Percentiles rank a stretch among this genome's conserved stretches.
These are phyloP conservation scores for Psilopsiagon aurifrons DNA, from an alignment of 2,113 vertebrate species.

Conservation along the genomic window DNA sequence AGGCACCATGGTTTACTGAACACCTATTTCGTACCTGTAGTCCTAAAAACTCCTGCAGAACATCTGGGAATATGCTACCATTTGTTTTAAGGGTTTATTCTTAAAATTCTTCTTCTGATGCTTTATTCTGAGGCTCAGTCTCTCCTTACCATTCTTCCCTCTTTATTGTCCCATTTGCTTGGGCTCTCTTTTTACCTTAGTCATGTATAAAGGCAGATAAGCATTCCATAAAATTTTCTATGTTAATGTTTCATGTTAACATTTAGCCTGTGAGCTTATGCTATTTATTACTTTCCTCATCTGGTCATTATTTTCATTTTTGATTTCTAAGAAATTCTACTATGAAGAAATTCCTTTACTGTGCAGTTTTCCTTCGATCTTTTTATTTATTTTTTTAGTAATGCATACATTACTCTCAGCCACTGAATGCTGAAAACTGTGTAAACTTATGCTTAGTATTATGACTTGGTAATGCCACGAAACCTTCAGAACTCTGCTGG, in stretches of 20 bases:
- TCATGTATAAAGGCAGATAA: neutral
- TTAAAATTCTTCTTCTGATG: neutral
- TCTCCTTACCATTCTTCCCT: neutral
- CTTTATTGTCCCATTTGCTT: neutral
- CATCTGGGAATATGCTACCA: neutral
- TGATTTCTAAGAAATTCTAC: neutral
- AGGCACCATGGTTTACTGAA: neutral
- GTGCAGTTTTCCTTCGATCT: neutral
- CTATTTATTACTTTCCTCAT: neutral
- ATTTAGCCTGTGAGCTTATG: neutral
- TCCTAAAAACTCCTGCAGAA: neutral
- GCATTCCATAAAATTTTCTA: neutral
- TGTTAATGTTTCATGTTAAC: neutral
- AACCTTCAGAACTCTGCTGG: neutral
- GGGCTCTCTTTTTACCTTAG: neutral
- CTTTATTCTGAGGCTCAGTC: neutral
- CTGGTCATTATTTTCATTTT: neutral
- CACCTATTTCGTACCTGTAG: neutral
- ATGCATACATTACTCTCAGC: neutral
- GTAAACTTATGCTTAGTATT: neutral
- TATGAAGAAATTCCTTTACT: neutral
- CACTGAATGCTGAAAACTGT: neutral
- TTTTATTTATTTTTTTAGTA: neutral
- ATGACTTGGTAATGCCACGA: neutral
- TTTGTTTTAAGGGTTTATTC: neutral